Base-by-base conservation (phyloP, 2,888 invertebrate species). In the Parnassius orleans region DNA sequence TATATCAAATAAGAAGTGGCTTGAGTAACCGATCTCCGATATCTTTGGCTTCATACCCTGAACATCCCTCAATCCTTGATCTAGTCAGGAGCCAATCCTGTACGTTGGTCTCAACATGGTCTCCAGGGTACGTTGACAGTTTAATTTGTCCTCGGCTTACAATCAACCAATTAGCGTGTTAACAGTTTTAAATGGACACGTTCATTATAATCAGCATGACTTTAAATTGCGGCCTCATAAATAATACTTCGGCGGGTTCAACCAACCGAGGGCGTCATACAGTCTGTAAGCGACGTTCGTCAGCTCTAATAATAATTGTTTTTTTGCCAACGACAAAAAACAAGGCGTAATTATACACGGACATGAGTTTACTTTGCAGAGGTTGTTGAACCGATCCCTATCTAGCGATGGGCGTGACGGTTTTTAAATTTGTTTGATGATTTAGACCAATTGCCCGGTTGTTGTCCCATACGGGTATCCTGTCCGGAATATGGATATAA, bases 371-470 rank as follows among this genome's bases (percentile, higher is more conserved):
- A 33, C 71, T 66, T 61, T 64, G 66, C 69, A 71, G 74, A 76
- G 79, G 77, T 74, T 72, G 69, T 71, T 68, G 74, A 76, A 75
- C 76, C 66, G 63, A 52, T 54, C 53, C 19, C 48, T 60, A 48
- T 44, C 9, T 53, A 11, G 44, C 51, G 55, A 14, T 61, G 50
- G 55, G 50, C 55, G 50, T 60, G 48, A 50, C 55, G 56, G 52
- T 46, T 51, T 33, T 56, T 56, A 52, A 56, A 61, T 55, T 50
- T 59, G 55, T 66, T 68, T 66, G 68, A 68, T 76, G 75, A 78
- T 78, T 77, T 66, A 55, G 67, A 66, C 62, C 77, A 78, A 79
- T 80, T 80, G 77, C 68, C 19, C 66, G 77, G 75, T 74, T 72
- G 65, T 70, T 73, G 74, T 71, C 67, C 77, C 68, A 65, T 68